Base-by-base conservation (phyloP, 2,888 invertebrate genomes). In the Ormyrus pomaceus region DNA sequence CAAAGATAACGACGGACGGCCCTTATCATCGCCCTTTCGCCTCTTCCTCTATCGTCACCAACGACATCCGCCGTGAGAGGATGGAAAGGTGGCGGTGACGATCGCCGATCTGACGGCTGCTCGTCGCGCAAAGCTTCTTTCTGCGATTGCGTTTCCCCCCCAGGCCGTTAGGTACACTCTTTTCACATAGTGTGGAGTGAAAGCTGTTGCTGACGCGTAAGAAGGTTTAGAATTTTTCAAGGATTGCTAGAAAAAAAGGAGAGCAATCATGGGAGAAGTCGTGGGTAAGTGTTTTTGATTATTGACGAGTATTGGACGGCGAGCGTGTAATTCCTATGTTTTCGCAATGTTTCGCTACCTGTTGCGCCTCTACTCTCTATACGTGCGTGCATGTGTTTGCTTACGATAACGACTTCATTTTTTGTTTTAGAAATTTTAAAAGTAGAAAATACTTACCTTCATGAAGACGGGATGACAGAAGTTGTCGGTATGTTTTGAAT, bases 381-480 rank as follows among this genome's bases (percentile, higher is more conserved):
- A n/a, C 46, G 45, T n/a, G n/a, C 48, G 9, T 46, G 8, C 19
- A 9, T 64, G 1, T 51, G 34, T 45, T 59, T 10, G 13, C 11
- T n/a, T 8, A 11, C 11, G 59, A 77, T 68, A 66, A 34, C 34
- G 10, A 34, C 1, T 34, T 34, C 3, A 3, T 34, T 34, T 34
- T 34, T 34, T 34, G 34, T 86, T 86, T 58, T 82, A 88, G 88
- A 87, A 76, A 80, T 87, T 56, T 76, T 88, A 34, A 84, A 86
- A 82, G 84, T 87, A n/a, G 85, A 87, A 59, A 82, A 84, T 34
- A 81, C 83, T 53, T 78, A 76, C 46, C 65, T 84, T 50, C 80
- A 82, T 46, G 50, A 65, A 51, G 83, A 85, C 55, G 55, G 61
- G 8, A 79, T 82, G 75, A 81, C 81, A 70, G 83, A 80, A 73